Conservation (phyloP, 2,113 vertebrate genomes). For the Lagopus muta region DNA sequence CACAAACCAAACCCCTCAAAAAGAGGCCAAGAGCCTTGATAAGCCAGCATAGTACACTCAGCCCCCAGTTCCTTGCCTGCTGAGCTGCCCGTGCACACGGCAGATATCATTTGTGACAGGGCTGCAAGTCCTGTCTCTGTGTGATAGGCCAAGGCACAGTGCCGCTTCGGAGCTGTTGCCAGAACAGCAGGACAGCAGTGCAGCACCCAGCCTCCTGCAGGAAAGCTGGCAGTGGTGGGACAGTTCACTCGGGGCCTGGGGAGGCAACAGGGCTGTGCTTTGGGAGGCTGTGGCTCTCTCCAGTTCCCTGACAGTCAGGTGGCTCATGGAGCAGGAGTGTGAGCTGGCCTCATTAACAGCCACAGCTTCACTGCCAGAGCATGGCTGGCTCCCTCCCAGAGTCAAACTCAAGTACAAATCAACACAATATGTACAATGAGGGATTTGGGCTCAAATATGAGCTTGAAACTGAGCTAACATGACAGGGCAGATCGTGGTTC, state of each 20-base stretch:
- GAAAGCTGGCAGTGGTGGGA: neutral
- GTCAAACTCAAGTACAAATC: neutral
- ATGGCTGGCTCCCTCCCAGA: neutral
- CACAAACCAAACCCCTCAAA: accelerated
- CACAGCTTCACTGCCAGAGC: neutral
- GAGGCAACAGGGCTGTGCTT: accelerated
- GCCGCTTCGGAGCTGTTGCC: neutral
- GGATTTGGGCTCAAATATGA: neutral
- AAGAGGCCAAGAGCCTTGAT: neutral
- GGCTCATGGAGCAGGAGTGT: neutral
- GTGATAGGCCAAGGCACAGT: neutral
- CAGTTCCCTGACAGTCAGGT: neutral
- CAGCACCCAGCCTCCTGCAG: accelerated
- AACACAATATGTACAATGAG: neutral
- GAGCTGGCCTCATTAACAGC: neutral
- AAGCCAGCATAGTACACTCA: neutral
- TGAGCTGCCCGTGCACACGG: accelerated
- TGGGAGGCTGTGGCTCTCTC: neutral
- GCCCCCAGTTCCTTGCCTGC: neutral
- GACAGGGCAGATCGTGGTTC: neutral
- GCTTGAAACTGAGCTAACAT: neutral
- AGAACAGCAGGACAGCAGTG: neutral
- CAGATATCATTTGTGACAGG: accelerated
- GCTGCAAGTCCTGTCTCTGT: neutral
- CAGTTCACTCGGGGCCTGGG: neutral